Conservation (phyloP, 2,888 invertebrate species). For the Drosophila lacicola region DNA sequence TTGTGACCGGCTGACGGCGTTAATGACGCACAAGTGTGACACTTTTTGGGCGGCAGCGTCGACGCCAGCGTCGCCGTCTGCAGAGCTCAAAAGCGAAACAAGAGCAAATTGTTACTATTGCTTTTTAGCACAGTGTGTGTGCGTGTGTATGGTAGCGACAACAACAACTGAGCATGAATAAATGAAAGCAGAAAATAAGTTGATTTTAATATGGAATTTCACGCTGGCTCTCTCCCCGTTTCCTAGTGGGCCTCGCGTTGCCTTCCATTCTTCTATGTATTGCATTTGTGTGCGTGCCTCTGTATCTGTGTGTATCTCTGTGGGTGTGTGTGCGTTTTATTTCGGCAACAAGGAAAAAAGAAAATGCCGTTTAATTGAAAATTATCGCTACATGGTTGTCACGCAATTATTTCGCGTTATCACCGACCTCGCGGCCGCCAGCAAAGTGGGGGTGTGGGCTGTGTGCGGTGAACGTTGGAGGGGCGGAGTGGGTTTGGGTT, state of each 20-base stretch:
- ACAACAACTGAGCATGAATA: conserved; percentile 73
- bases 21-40: conserved; percentile 84
- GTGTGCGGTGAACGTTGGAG: not conserved
- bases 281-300: conserved; percentile 8
- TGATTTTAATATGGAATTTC: conserved; percentile 81
- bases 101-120: conserved; percentile 73
- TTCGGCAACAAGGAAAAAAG: conserved; percentile 47
- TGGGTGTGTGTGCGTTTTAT: conserved; percentile 37
- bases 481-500: not conserved
- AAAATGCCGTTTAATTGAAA: conserved; percentile 83
- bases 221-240: conserved; percentile 59
- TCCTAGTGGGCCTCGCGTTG: conserved; percentile 27
- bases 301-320: conserved; percentile 5
- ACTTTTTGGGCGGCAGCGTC: conserved; percentile 59
- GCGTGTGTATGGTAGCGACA: conserved; percentile 34
- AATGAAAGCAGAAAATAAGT: conserved; percentile 82
- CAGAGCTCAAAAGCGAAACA: conserved; percentile 62
- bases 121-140: conserved; percentile 46
- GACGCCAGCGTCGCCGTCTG: conserved; percentile 20
- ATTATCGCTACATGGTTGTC: conserved; percentile 85
- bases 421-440: conserved; percentile 55
- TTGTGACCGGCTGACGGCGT: conserved; percentile 79
- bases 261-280: conserved; percentile 31
- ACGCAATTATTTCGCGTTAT: conserved; percentile 84
- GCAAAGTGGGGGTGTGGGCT: not conserved